Percentiles rank a stretch among this genome's conserved stretches.
phyloP scores from a whole-genome alignment of 2,113 vertebrate species.

The Mirounga angustirostris region DNA sequence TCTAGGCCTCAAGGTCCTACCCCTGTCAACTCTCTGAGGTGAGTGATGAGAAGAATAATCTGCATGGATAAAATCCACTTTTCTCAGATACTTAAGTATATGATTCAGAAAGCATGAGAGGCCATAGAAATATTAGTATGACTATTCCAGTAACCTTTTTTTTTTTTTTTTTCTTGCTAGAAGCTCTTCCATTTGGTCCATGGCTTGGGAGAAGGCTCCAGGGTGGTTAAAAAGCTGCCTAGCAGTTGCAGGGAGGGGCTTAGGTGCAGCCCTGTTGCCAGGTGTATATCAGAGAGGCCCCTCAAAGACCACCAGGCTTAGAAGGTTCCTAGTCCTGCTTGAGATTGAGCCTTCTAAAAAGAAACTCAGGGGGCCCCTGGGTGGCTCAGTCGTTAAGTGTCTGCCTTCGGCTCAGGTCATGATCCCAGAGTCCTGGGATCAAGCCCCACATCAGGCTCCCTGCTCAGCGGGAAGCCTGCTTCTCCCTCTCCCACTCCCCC shows the following conservation, averaged over 20 bases:
- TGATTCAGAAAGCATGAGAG: neutral
- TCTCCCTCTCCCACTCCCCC: too few relatives aligned
- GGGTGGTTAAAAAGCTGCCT: neutral
- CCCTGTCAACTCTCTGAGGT: neutral
- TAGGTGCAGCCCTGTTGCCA: neutral
- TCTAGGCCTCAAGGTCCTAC: neutral
- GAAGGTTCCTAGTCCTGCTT: neutral
- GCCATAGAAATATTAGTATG: neutral
- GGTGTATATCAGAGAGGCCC: neutral
- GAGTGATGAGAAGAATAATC: neutral
- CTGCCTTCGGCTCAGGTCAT: too few relatives aligned
- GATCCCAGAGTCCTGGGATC: too few relatives aligned
- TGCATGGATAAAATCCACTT: neutral
- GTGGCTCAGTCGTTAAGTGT: too few relatives aligned
- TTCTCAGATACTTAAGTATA: neutral
- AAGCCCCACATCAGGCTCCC: too few relatives aligned
- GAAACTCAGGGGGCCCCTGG: too few relatives aligned
- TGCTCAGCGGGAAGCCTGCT: too few relatives aligned
- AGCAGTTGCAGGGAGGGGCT: neutral
- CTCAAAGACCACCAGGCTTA: neutral
- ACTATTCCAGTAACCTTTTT: neutral
- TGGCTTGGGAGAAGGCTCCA: neutral
- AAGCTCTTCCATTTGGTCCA: neutral
- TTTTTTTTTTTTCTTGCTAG: neutral
- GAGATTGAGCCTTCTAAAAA: neutral